phyloP scores from a whole-genome alignment of 2,888 invertebrate genomes.

The Melinaea marsaeus region DNA sequence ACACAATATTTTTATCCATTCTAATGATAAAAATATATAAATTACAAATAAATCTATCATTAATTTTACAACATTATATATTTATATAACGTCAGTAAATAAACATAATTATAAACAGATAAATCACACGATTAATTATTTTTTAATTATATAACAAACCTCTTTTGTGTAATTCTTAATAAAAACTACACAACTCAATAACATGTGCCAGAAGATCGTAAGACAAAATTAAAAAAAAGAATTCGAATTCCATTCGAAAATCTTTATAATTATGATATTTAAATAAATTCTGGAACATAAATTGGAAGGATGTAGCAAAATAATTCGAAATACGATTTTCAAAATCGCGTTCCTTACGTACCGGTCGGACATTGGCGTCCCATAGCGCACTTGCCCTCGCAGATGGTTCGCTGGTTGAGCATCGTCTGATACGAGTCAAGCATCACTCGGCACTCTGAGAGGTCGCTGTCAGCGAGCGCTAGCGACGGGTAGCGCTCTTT shows the following conservation, averaged over 20 bases:
- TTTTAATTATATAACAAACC: not conserved
- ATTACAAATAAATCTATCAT: not conserved
- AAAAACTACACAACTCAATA: not conserved
- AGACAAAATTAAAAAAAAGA: not conserved
- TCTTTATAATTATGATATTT: not conserved
- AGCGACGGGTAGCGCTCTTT: slow-evolving; percentile 91
- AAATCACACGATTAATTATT: not conserved
- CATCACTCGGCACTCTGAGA: slow-evolving; percentile 86
- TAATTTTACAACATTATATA: not conserved
- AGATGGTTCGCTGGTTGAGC: slow-evolving; percentile 86
- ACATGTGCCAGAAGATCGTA: not conserved
- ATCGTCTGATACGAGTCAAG: slow-evolving; percentile 90
- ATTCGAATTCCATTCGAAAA: not conserved
- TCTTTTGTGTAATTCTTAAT: not conserved
- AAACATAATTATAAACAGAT: not conserved
- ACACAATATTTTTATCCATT: too few relatives aligned
- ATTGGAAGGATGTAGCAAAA: not conserved
- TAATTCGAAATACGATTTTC: not conserved
- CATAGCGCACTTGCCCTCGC: slow-evolving; percentile 91
- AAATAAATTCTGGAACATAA: too few relatives aligned
- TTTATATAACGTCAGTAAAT: not conserved
- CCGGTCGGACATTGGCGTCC: slow-evolving; percentile 92
- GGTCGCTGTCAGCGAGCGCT: slow-evolving; percentile 84
- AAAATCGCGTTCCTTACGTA: slow-evolving; percentile 37
- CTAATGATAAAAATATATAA: too few relatives aligned